Conservation (phyloP, 2,888 invertebrate species). For the Boloria euphrosyne region DNA sequence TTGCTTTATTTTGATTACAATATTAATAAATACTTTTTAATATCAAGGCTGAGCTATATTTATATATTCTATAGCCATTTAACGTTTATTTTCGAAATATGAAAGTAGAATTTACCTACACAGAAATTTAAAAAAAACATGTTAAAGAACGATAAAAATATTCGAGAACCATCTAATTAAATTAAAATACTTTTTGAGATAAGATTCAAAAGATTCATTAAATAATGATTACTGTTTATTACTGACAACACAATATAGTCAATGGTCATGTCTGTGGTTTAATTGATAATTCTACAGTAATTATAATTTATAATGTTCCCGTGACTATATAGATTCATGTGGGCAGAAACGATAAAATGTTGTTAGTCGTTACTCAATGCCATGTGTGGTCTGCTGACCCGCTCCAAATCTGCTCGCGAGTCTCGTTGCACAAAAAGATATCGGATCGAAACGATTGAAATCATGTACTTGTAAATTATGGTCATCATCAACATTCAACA, state of each 20-base stretch:
- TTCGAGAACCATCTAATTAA: too few species aligned
- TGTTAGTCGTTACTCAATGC: constrained; percentile 56
- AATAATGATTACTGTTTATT: constrained; percentile 13
- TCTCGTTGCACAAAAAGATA: constrained; percentile 21
- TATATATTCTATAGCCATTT: too few species aligned
- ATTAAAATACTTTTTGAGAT: too few species aligned
- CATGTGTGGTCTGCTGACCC: constrained; percentile 54
- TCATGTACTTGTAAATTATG: too few species aligned
- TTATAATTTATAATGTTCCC: constrained; percentile 13
- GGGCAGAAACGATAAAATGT: constrained; percentile 60
- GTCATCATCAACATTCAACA: too few species aligned
- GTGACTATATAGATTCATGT: constrained; percentile 45
- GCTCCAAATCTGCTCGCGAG: constrained; percentile 49
- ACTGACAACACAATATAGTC: neutral
- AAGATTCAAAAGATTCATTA: too few species aligned
- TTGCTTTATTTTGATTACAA: neutral
- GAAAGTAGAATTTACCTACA: too few species aligned
- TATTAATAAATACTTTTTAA: constrained; percentile 10
- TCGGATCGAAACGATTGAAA: constrained; percentile 3
- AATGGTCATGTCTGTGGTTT: constrained; percentile 15
- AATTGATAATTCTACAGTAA: constrained; percentile 8
- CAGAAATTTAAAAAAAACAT: too few species aligned
- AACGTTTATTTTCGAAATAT: neutral
- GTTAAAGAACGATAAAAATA: too few species aligned
- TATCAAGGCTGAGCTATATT: constrained; percentile 14